Evolutionary conservation across 2,888 invertebrate genomes (phyloP).

Genomic region (Saturnia japonica): DNA sequence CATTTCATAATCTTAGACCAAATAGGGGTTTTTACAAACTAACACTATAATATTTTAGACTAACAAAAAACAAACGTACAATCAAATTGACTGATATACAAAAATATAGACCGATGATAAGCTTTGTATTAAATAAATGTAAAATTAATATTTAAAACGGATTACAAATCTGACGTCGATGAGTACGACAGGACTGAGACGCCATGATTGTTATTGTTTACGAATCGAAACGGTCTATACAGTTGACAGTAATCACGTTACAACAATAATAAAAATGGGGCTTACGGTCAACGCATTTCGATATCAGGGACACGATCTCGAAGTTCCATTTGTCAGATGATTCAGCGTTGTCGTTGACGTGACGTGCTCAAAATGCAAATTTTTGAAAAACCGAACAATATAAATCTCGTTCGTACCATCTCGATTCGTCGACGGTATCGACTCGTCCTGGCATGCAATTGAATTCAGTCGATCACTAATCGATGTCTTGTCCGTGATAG

Average conservation of each 20-base stretch:
- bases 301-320: constrained; percentile 76
- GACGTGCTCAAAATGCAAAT: constrained; percentile 81
- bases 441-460: constrained; percentile 79
- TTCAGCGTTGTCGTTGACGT: constrained; percentile 79
- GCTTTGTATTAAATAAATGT: constrained; percentile 6
- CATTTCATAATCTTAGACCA: not conserved
- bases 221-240: constrained; percentile 52
- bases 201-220: constrained; percentile 54
- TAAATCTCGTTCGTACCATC: constrained; percentile 73
- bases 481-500: constrained; percentile 82
- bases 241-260: constrained; percentile 78
- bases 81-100: not conserved
- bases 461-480: constrained; percentile 83
- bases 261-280: constrained; percentile 73
- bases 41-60: not conserved
- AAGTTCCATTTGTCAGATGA: constrained; percentile 79
- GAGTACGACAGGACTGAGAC: constrained; percentile 42
- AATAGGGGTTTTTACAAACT: not conserved
- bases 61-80: not conserved
- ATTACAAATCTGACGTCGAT: constrained; percentile 48
- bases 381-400: constrained; percentile 77
- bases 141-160: constrained; percentile 32
- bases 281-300: constrained; percentile 78
- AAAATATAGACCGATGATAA: not conserved
- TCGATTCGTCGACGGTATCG: constrained; percentile 76